Conservation (phyloP, 2,113 vertebrate species). For the Oxyura jamaicensis region DNA sequence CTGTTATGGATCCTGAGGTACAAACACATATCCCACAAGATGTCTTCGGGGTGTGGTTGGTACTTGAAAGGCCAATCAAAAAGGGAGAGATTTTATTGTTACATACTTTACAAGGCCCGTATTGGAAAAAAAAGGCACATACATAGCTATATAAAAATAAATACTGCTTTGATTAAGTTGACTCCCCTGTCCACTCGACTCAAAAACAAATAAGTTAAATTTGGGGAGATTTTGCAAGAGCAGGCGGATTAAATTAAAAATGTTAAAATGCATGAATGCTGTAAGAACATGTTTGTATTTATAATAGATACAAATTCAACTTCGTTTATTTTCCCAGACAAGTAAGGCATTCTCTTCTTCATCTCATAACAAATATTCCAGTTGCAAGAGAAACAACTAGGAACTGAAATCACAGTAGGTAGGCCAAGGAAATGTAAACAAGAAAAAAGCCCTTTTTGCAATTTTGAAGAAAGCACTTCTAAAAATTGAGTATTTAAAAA, state of each 20-base stretch:
- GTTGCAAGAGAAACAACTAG: background rate
- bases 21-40: background rate
- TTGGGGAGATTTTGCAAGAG: background rate
- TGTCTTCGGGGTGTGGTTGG: background rate
- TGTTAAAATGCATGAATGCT: background rate
- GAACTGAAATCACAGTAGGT: background rate
- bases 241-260: background rate
- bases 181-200: background rate
- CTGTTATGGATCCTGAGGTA: background rate
- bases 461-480: background rate
- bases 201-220: background rate
- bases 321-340: background rate
- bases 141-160: background rate
- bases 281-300: background rate
- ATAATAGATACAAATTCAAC: background rate
- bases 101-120: background rate
- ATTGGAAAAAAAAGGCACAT: background rate
- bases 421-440: background rate
- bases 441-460: background rate
- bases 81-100: background rate
- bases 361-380: background rate
- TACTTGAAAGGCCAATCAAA: too few relatives aligned
- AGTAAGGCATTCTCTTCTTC: background rate
- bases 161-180: background rate
- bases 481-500: background rate